Evolutionary conservation across 2,888 invertebrate genomes (phyloP).

Genomic region (Argyresthia albistria): DNA sequence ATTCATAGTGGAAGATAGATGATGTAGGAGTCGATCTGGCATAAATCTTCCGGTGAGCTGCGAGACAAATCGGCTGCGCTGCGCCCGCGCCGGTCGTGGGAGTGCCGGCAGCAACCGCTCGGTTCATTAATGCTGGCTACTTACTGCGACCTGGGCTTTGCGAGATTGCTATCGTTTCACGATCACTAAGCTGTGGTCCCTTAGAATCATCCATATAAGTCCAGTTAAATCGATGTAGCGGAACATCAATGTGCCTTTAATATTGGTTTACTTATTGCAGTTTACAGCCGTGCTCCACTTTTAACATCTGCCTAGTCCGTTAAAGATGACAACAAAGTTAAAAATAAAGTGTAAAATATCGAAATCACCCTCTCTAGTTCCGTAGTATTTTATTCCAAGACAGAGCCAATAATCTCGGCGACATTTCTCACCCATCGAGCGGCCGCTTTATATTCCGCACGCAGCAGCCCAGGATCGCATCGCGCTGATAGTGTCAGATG

Average conservation of each 20-base stretch:
- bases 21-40: conserved; percentile 7
- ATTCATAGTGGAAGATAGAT: conserved; percentile 3
- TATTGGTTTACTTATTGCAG: too few relatives aligned
- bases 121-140: conserved; percentile 22
- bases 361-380: too few relatives aligned
- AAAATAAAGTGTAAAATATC: too few relatives aligned
- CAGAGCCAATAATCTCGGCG: too few relatives aligned
- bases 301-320: too few relatives aligned
- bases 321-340: too few relatives aligned
- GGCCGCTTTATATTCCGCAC: not conserved
- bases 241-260: too few relatives aligned
- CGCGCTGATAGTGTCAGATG: not conserved
- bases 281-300: too few relatives aligned
- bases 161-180: conserved; percentile 6
- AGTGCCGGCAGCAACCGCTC: not conserved
- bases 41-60: conserved; percentile 13
- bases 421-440: not conserved
- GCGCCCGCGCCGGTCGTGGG: not conserved
- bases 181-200: not conserved
- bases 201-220: too few relatives aligned
- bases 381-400: too few relatives aligned
- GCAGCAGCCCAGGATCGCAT: not conserved
- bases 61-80: conserved; percentile 9
- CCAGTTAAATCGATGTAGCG: too few relatives aligned
- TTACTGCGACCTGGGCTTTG: conserved; percentile 17